These are phyloP conservation scores for Sylvicola fuscatus DNA, from an alignment of 2,888 invertebrate genomes.

Conservation along the genomic window DNA sequence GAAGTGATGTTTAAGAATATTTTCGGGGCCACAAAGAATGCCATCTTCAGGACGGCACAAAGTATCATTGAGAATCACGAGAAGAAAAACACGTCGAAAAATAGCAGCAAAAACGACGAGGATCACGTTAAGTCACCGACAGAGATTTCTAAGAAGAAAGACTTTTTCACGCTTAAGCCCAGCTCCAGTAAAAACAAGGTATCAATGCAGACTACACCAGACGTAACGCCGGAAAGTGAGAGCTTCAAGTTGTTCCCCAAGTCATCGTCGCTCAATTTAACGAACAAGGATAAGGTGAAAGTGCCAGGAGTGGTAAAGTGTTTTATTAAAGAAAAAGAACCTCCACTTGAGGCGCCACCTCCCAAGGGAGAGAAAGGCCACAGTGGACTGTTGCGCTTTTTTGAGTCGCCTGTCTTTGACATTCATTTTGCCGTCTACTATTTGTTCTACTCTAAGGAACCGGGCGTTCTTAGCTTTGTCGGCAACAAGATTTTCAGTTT, in stretches of 20 bases:
- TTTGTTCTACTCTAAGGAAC: constrained; percentile 94
- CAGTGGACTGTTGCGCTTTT: constrained; percentile 39
- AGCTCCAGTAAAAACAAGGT: constrained; percentile 20
- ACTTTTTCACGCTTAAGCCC: constrained; percentile 20
- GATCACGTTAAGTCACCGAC: constrained; percentile 18
- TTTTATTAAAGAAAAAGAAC: constrained; percentile 18
- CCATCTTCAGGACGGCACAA: constrained; percentile 26
- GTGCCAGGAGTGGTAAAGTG: constrained; percentile 25
- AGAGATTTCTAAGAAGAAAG: constrained; percentile 23
- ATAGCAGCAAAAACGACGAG: constrained; percentile 5
- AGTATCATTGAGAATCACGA: constrained; percentile 27
- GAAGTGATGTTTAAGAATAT: constrained; percentile 24
- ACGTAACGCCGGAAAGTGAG: constrained; percentile 11
- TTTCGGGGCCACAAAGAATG: constrained; percentile 26
- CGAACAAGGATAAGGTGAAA: constrained; percentile 4
- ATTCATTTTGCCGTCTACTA: constrained; percentile 98
- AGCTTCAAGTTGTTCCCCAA: constrained; percentile 12
- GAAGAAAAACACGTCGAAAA: constrained; percentile 23
- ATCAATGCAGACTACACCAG: constrained; percentile 17
- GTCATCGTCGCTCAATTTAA: constrained; percentile 15
- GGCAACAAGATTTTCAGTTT: constrained; percentile 97
- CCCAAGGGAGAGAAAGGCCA: constrained; percentile 18
- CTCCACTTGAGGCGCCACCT: constrained; percentile 4
- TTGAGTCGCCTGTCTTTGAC: constrained; percentile 94
- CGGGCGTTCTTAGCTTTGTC: constrained; percentile 92